A percentile compares a stretch with the other conserved stretches of the same genome.
phyloP scores from a whole-genome alignment of 2,888 invertebrate genomes.

The Morpho deidamia region DNA sequence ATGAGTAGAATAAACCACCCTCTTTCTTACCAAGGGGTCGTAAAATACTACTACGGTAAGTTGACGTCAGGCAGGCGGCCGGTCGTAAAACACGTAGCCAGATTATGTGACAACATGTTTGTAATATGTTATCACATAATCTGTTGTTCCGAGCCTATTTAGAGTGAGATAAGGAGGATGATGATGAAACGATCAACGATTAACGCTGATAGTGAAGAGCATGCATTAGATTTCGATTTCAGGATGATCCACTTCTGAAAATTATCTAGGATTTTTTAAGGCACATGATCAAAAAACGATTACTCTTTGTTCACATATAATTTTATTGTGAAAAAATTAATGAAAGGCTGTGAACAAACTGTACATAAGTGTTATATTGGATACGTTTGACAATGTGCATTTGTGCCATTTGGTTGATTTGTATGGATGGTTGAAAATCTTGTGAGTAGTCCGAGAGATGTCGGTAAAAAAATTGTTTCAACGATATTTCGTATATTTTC shows the following conservation, averaged over 20 bases:
- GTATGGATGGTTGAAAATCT: conserved; percentile 1
- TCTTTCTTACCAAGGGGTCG: too few species aligned
- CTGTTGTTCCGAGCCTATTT: too few species aligned
- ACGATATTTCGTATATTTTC: not conserved
- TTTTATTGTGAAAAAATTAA: conserved; percentile 14
- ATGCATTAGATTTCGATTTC: not conserved
- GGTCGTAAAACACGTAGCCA: too few species aligned
- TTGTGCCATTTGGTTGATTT: conserved; percentile 21
- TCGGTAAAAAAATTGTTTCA: not conserved
- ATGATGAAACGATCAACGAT: not conserved
- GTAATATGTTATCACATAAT: too few species aligned
- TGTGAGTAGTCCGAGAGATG: not conserved
- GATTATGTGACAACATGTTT: too few species aligned
- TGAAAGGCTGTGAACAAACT: conserved; percentile 54
- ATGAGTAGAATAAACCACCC: too few species aligned
- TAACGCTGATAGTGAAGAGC: too few species aligned
- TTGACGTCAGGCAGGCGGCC: too few species aligned
- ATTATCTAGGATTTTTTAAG: conserved; percentile 2
- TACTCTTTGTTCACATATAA: conserved; percentile 15
- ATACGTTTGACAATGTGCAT: conserved; percentile 14
- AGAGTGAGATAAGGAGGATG: too few species aligned
- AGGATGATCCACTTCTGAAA: not conserved
- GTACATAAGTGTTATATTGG: conserved; percentile 21
- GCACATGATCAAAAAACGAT: conserved; percentile 6
- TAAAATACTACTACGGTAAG: too few species aligned